Conservation (phyloP, 2,113 vertebrate species). For the Chionis minor region DNA sequence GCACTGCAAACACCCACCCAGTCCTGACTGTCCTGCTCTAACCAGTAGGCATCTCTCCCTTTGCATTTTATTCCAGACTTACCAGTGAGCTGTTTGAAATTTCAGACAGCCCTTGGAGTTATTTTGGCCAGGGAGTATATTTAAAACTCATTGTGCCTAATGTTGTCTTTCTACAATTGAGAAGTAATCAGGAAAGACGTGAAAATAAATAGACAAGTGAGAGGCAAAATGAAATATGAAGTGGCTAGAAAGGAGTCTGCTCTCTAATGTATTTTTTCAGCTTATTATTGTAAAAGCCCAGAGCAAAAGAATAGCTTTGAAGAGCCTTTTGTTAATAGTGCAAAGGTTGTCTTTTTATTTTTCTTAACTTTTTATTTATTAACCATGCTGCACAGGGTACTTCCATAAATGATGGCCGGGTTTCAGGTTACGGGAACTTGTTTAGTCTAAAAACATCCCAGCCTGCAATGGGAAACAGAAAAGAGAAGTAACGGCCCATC, state of each 20-base stretch:
- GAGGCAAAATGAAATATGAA: constrained; percentile 70
- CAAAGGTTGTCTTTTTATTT: constrained; percentile 37
- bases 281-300: constrained; percentile 70
- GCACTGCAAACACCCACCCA: neutral
- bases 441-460: constrained; percentile 64
- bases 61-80: neutral
- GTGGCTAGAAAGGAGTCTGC: constrained; percentile 51
- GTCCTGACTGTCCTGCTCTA: neutral
- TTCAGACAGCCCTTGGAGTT: constrained; percentile 56
- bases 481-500: neutral
- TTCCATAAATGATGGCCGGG: constrained; percentile 23
- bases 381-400: neutral
- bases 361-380: constrained; percentile 66
- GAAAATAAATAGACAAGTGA: constrained; percentile 69
- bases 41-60: neutral
- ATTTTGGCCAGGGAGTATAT: constrained; percentile 65
- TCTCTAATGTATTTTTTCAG: constrained; percentile 66
- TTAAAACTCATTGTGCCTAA: constrained; percentile 66
- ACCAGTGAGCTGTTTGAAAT: neutral
- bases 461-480: constrained; percentile 25
- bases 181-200: constrained; percentile 64
- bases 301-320: constrained; percentile 64
- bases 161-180: constrained; percentile 58
- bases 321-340: constrained; percentile 53
- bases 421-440: constrained; percentile 29